Evolutionary conservation across 2,888 invertebrate genomes (phyloP), one percentile per base, ranked within the genome.

Genomic region (Drosophila meridionalis): DNA sequence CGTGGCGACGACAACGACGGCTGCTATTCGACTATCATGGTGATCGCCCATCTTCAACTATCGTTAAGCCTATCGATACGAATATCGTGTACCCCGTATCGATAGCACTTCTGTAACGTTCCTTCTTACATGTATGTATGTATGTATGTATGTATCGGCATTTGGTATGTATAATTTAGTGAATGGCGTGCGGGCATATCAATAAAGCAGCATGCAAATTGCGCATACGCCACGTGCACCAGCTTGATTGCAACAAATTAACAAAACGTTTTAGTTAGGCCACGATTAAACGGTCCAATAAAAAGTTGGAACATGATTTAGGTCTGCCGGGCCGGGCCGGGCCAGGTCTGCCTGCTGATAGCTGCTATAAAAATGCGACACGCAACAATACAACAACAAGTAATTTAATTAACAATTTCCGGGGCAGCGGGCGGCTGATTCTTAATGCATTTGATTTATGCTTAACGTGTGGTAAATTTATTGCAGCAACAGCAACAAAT

Each of bases 371-470:
- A 65, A 55, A 55, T 52, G 52, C 28, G 42, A 50, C 60, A 58
- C 42, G 48, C 53, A 53, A 53, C 53, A 53, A 26, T 42, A 53
- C 40, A 40, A n/a, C 40, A 56, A 50, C 28, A 59, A 60, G 50
- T 69, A 61, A 78, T 89, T 89, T 77, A 80, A 89, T 84, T 82
- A 83, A 81, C 87, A 83, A 76, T 81, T 66, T 67, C 34, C 56
- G 14, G 28, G 32, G 60, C 43, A 40, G 14, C 53, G 6, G 26
- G 30, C 30, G 64, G 57, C 42, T 59, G 56, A 60, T 69, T 60
- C 72, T 78, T 71, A 75, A 74, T 84, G 75, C 57, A 76, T 69
- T 87, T 81, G 79, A 88, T 89, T 89, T 89, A 89, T 89, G 68
- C 45, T 75, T 68, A 61, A 73, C 75, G 65, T 75, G 65, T 14